These are phyloP conservation scores for Eulemur mongoz DNA, from an alignment of 2,797 vertebrate species.

Conservation along the genomic window DNA sequence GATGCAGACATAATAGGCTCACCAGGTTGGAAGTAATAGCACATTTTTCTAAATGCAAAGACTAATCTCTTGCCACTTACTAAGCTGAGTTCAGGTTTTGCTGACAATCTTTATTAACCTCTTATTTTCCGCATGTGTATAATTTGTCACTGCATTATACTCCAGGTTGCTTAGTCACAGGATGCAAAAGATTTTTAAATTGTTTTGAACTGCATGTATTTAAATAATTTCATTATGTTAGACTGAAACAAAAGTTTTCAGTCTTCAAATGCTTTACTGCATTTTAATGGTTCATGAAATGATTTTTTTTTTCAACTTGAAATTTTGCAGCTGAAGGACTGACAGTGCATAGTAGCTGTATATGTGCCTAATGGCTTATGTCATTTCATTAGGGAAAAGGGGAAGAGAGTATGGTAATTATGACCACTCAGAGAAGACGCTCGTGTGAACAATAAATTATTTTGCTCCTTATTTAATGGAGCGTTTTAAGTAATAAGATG, in stretches of 20 bases:
- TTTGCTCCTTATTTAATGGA: slow-evolving; percentile 41
- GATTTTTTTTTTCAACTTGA: slow-evolving; percentile 13
- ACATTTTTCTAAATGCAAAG: slow-evolving; percentile 62
- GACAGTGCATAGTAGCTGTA: background rate
- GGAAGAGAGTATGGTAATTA: background rate
- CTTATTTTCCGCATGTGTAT: background rate
- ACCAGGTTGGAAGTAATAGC: slow-evolving; percentile 53
- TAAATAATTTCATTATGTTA: slow-evolving; percentile 52
- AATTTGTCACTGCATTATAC: background rate
- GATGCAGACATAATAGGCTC: slow-evolving; percentile 67
- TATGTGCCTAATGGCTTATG: background rate
- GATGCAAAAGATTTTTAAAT: slow-evolving; percentile 10
- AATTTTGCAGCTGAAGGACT: slow-evolving; percentile 39
- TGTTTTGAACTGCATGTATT: background rate
- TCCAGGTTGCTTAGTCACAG: background rate
- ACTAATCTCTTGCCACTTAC: slow-evolving; percentile 32
- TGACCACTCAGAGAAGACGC: background rate
- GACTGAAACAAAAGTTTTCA: slow-evolving; percentile 44
- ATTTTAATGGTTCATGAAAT: slow-evolving; percentile 43
- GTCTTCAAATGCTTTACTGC: slow-evolving; percentile 21
- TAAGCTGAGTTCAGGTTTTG: background rate
- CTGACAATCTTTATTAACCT: slow-evolving; percentile 57
- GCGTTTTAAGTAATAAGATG: background rate
- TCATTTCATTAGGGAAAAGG: slow-evolving; percentile 9
- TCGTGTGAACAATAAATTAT: background rate